phyloP scores from a whole-genome alignment of 1,140 invertebrate species.

The Brachionus rotundiformis region DNA sequence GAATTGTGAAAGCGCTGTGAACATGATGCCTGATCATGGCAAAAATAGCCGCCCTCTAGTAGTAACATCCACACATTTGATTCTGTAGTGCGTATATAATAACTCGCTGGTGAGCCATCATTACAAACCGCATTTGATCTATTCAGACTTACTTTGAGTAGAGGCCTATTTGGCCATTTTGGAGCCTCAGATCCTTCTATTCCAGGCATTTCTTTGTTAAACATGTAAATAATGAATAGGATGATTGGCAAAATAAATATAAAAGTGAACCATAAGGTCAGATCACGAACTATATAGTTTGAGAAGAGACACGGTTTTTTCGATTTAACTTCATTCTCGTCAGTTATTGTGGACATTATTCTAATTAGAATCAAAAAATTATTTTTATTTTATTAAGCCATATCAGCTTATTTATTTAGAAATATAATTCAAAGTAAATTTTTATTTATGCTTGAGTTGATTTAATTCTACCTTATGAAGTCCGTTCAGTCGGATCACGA shows the following conservation, averaged over 20 bases:
- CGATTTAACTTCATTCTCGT: background rate
- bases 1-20: background rate
- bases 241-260: constrained; percentile 30
- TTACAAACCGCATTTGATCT: background rate
- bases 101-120: constrained; percentile 21
- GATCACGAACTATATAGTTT: constrained; percentile 39
- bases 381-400: background rate
- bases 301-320: background rate
- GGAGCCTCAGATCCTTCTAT: background rate
- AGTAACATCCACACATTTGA: constrained; percentile 9
- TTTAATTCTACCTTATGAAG: constrained; percentile 8
- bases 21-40: constrained; percentile 23
- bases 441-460: background rate
- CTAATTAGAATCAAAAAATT: background rate
- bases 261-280: constrained; percentile 40
- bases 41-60: constrained; percentile 30
- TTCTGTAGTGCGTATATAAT: background rate
- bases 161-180: background rate
- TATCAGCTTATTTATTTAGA: background rate
- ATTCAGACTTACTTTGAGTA: background rate
- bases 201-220: background rate
- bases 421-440: background rate
- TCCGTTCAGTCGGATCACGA: background rate
- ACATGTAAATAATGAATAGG: constrained; percentile 2
- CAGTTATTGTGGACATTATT: background rate